Percentiles rank a stretch among this genome's conserved stretches.
These are phyloP conservation scores for Orchestes rusci DNA, from an alignment of 2,888 invertebrate species.

Conservation along the genomic window DNA sequence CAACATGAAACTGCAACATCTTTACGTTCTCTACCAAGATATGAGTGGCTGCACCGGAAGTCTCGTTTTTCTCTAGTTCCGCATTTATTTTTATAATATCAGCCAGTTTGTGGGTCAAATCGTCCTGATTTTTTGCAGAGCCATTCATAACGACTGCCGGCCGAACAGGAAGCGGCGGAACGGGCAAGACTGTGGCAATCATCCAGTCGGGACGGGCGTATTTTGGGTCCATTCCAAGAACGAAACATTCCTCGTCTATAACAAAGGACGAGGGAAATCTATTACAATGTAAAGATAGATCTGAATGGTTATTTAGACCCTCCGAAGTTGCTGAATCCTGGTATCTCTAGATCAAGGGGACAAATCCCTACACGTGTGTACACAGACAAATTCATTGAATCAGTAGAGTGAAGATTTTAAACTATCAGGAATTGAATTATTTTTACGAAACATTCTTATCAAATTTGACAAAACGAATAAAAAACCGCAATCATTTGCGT, in stretches of 20 bases:
- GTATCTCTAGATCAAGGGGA: no score
- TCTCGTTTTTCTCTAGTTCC: constrained; percentile 90
- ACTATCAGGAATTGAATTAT: no score
- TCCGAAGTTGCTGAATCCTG: no score
- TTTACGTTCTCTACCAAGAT: constrained; percentile 95
- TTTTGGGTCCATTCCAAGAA: constrained; percentile 92
- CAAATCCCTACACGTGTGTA: no score
- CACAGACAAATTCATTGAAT: constrained; percentile 1
- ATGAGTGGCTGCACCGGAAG: constrained; percentile 95
- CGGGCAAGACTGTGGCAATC: constrained; percentile 95
- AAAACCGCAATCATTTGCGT: no score
- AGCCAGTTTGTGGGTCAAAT: constrained; percentile 96
- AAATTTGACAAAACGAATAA: no score
- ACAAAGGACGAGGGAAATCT: no score
- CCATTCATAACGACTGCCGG: constrained; percentile 99
- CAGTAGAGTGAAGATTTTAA: no score
- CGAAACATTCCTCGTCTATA: constrained; percentile 89
- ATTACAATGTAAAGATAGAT: no score
- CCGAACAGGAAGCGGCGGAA: constrained; percentile 91
- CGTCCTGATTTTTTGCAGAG: constrained; percentile 97
- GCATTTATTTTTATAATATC: constrained; percentile 99
- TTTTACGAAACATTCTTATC: no score
- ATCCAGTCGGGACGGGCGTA: constrained; percentile 99
- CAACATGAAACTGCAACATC: constrained; percentile 97
- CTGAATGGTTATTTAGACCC: no score